Percentiles rank a stretch among this genome's conserved stretches.
Conservation (phyloP, 2,113 vertebrate species). For the Philantomba maxwellii region DNA sequence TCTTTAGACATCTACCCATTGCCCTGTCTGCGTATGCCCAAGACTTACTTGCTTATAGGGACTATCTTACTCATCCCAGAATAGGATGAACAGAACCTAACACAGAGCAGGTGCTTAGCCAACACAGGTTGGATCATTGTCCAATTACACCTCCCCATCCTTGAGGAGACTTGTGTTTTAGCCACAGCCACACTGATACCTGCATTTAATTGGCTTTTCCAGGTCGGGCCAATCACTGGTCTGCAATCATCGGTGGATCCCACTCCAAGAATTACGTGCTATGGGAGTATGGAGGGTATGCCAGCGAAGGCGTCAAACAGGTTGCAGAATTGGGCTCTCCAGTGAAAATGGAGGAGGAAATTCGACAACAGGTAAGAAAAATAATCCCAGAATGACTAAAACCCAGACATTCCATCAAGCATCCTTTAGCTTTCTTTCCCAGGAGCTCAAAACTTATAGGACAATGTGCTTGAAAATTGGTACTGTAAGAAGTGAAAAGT, state of each 20-base stretch:
- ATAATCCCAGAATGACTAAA: background rate
- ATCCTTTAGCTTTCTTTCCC: background rate
- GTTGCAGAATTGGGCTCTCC: slow-evolving; percentile 96
- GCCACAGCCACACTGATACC: background rate
- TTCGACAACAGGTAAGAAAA: slow-evolving; percentile 92
- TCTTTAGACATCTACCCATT: background rate
- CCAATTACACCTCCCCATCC: background rate
- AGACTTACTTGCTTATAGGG: background rate
- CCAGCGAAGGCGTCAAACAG: slow-evolving; percentile 95
- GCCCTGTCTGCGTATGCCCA: background rate
- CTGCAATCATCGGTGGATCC: slow-evolving; percentile 94
- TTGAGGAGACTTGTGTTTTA: background rate
- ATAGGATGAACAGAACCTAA: background rate
- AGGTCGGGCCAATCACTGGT: slow-evolving; percentile 99
- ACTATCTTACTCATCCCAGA: background rate
- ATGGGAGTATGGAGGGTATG: slow-evolving; percentile 94
- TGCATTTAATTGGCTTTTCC: background rate
- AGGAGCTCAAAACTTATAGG: background rate
- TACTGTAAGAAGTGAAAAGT: background rate
- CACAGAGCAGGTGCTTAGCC: background rate
- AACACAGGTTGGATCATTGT: background rate
- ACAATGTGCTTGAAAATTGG: background rate
- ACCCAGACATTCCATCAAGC: background rate
- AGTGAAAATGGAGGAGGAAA: slow-evolving; percentile 99
- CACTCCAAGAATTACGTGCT: slow-evolving; percentile 96